Conservation (phyloP, 1,140 invertebrate genomes). For the Lycorma delicatula region DNA sequence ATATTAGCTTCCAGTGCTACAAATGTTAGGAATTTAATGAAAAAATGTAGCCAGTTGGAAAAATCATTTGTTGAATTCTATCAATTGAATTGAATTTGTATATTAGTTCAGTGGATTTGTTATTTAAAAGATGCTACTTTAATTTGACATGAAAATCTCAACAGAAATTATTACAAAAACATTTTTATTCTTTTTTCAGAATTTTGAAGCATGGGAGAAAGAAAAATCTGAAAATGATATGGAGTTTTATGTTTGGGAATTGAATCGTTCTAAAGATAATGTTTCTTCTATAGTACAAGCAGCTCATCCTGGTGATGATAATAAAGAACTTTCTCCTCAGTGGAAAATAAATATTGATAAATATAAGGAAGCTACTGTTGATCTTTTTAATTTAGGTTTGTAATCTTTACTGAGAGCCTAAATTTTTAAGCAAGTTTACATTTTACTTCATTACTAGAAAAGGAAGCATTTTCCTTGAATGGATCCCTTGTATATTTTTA, state of each 20-base stretch:
- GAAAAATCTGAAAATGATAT: constrained; percentile 22
- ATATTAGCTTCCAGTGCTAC: too few relatives aligned
- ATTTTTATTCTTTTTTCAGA: constrained; percentile 9
- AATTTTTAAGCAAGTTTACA: background rate
- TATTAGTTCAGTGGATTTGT: too few relatives aligned
- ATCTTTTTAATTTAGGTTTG: constrained; percentile 22
- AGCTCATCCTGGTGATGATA: background rate
- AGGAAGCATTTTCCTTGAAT: background rate
- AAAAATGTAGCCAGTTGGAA: too few relatives aligned
- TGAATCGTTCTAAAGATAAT: constrained; percentile 17
- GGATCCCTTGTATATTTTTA: background rate
- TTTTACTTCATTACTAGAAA: background rate
- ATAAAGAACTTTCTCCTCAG: constrained; percentile 3
- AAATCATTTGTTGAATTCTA: too few relatives aligned
- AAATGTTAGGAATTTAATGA: too few relatives aligned
- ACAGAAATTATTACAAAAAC: too few relatives aligned
- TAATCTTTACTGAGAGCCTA: background rate
- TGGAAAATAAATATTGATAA: constrained; percentile 8
- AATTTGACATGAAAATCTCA: too few relatives aligned
- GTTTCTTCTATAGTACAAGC: constrained; percentile 9
- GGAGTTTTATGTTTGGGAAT: constrained; percentile 24
- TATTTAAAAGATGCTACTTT: too few relatives aligned
- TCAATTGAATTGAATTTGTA: too few relatives aligned
- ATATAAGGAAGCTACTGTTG: constrained; percentile 20
- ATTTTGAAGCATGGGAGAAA: constrained; percentile 22